phyloP scores from a whole-genome alignment of 2,888 invertebrate species.

The Hypomecis atomaria region DNA sequence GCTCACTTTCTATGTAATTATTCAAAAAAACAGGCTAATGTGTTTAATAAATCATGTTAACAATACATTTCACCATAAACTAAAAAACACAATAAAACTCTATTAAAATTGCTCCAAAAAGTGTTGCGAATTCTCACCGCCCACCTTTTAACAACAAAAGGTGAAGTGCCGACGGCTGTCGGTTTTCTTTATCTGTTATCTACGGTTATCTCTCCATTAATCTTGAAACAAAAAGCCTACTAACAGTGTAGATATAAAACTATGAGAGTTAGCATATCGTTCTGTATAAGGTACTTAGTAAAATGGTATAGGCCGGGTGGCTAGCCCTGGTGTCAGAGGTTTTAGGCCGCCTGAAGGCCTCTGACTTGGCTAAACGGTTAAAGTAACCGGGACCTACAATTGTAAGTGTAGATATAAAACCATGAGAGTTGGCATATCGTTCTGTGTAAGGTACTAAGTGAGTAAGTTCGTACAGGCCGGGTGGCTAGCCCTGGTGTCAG shows the following conservation, averaged over 20 bases:
- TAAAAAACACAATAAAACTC: slow-evolving; percentile 1
- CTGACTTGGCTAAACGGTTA: too few relatives aligned
- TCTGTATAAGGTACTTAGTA: too few relatives aligned
- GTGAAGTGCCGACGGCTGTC: slow-evolving; percentile 13
- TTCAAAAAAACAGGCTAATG: too few relatives aligned
- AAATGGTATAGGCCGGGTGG: too few relatives aligned
- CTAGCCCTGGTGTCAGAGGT: too few relatives aligned
- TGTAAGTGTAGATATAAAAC: too few relatives aligned
- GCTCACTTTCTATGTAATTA: neutral
- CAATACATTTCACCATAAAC: neutral
- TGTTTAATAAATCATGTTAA: neutral
- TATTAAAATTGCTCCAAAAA: slow-evolving; percentile 7
- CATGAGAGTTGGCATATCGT: too few relatives aligned
- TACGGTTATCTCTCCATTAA: slow-evolving; percentile 22
- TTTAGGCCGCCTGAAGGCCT: too few relatives aligned
- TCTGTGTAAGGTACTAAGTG: too few relatives aligned
- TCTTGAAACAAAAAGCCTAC: slow-evolving; percentile 20
- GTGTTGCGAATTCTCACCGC: neutral
- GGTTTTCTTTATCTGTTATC: slow-evolving; percentile 5
- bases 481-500: too few relatives aligned
- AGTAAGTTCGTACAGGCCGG: too few relatives aligned
- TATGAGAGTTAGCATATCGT: neutral
- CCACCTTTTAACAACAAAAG: slow-evolving; percentile 15
- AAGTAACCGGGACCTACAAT: too few relatives aligned
- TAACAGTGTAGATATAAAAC: neutral